Percentiles rank a stretch among this genome's conserved stretches.
phyloP scores from a whole-genome alignment of 1,140 invertebrate species.

The Cydia amplana region DNA sequence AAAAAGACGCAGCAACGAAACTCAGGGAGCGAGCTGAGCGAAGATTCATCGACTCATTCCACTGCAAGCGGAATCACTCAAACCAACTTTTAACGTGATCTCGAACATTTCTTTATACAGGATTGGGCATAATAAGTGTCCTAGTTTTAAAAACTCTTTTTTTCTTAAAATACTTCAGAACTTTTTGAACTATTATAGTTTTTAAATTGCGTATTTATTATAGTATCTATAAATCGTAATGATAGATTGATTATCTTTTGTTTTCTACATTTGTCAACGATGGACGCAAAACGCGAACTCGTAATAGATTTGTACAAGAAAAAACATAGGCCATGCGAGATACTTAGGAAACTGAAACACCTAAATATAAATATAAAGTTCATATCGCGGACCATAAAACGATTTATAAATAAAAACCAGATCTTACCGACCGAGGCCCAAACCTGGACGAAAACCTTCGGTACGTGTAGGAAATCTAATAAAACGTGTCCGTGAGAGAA shows the following conservation, averaged over 20 bases:
- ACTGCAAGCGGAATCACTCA: too few species aligned
- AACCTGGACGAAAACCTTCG: neutral
- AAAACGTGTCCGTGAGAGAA: neutral
- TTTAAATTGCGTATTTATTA: too few species aligned
- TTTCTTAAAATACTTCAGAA: neutral
- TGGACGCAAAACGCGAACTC: too few species aligned
- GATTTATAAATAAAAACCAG: constrained; percentile 1
- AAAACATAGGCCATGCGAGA: neutral
- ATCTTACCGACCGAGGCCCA: neutral
- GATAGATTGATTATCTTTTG: too few species aligned
- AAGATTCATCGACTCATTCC: too few species aligned
- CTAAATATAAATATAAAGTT: constrained; percentile 14
- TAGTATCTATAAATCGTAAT: too few species aligned
- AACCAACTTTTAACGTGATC: too few species aligned
- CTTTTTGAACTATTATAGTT: neutral
- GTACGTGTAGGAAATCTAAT: constrained; percentile 2
- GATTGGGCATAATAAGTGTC: neutral
- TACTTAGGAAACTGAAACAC: neutral
- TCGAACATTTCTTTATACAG: too few species aligned
- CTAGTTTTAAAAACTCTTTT: constrained; percentile 5
- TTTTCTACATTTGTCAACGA: too few species aligned
- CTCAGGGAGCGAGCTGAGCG: too few species aligned
- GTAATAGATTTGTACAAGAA: neutral
- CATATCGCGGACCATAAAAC: constrained; percentile 19
- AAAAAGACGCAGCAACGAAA: too few species aligned